Conservation (phyloP, 2,888 invertebrate genomes). For the Diploptera punctata region DNA sequence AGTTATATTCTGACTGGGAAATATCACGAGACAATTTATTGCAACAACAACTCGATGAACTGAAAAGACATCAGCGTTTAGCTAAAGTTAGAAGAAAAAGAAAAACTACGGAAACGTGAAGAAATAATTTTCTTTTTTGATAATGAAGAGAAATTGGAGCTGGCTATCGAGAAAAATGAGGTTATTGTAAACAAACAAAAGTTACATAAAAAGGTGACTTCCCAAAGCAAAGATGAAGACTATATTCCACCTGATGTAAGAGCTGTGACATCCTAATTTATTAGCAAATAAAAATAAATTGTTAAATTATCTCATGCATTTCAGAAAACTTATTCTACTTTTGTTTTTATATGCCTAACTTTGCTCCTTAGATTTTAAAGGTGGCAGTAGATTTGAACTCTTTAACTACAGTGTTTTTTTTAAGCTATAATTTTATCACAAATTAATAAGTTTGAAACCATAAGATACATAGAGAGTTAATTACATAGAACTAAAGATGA, state of each 20-base stretch:
- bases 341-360: no score
- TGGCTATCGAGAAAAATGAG: constrained; percentile 69
- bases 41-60: constrained; percentile 63
- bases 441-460: no score
- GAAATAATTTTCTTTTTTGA: constrained; percentile 74
- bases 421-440: no score
- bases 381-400: no score
- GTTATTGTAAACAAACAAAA: constrained; percentile 55
- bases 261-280: not conserved
- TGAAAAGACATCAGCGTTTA: constrained; percentile 58
- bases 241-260: constrained; percentile 76
- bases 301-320: no score
- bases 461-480: no score
- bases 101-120: constrained; percentile 66
- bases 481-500: no score
- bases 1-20: constrained; percentile 67
- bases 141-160: constrained; percentile 75
- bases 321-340: no score
- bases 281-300: no score
- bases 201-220: constrained; percentile 59
- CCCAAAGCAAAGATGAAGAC: constrained; percentile 61
- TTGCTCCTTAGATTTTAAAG: no score
- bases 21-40: constrained; percentile 63
- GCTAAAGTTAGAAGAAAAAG: constrained; percentile 64
- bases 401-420: no score